A percentile compares a stretch with the other conserved stretches of the same genome.
phyloP scores from a whole-genome alignment of 2,888 invertebrate genomes.

The Aricia artaxerxes region DNA sequence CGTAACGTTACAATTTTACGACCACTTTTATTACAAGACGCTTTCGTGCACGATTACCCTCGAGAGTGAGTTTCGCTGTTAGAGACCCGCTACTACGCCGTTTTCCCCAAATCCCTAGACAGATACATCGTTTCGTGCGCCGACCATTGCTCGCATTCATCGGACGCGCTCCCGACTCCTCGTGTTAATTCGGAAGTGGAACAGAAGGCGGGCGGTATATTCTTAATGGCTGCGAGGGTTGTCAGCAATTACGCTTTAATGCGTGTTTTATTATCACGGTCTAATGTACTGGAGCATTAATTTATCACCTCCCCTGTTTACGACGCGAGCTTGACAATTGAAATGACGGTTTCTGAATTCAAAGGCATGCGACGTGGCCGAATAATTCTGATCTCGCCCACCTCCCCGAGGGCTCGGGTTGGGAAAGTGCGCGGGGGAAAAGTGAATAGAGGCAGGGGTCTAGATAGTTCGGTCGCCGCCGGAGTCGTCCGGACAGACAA shows the following conservation, averaged over 20 bases:
- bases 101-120: slow-evolving; percentile 49
- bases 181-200: slow-evolving; percentile 48
- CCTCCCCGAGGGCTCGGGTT: slow-evolving; percentile 45
- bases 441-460: slow-evolving; percentile 47
- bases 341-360: slow-evolving; percentile 70
- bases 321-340: slow-evolving; percentile 75
- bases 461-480: slow-evolving; percentile 53
- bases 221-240: slow-evolving; percentile 47
- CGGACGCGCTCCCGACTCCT: not conserved
- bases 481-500: slow-evolving; percentile 78
- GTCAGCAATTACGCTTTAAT: slow-evolving; percentile 77
- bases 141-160: slow-evolving; percentile 54
- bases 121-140: slow-evolving; percentile 45
- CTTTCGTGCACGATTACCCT: slow-evolving; percentile 81
- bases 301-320: slow-evolving; percentile 77
- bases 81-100: slow-evolving; percentile 61
- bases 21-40: slow-evolving; percentile 78
- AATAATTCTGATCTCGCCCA: slow-evolving; percentile 50
- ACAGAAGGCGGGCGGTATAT: slow-evolving; percentile 26
- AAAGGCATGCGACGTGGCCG: slow-evolving; percentile 56
- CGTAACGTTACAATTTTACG: slow-evolving; percentile 79
- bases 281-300: slow-evolving; percentile 78
- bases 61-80: slow-evolving; percentile 80
- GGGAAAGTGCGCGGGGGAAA: slow-evolving; percentile 35
- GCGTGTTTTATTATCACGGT: slow-evolving; percentile 78